Base-by-base conservation (phyloP, 2,797 vertebrate species). In the Crocodylus rhombifer region DNA sequence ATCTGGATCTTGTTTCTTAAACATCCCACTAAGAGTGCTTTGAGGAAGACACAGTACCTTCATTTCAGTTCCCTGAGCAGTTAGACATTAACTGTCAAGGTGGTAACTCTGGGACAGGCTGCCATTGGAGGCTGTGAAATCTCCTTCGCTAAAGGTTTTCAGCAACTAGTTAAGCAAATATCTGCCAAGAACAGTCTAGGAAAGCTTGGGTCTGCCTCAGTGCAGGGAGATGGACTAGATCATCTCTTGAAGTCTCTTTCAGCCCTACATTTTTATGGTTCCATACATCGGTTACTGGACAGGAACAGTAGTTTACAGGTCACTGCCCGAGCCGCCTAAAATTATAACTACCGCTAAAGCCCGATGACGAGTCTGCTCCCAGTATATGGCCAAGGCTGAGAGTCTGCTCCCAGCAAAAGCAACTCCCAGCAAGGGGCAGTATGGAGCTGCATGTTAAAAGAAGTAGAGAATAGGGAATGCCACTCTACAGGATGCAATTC, bases 381-480 rank as follows among this genome's bases (percentile, higher is more conserved):
- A 25, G 69, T 15, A 26, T 28, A n/a, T 64, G 33, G 33, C 2
- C 60, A 42, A 69, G 30, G 63, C 6, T 82, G 33, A 80, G 11
- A 76, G 13, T 61, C 65, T 77, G 62, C 28, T 8, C 64, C 13
- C 58, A 77, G 8, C 55, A 11, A 51, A 51, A 51, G 10, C 42
- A 51, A 3, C 42, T 51, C 42, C 42, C 42, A 30, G 64, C 64
- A 65, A 65, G n/a, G 28, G 30, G 10, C 18, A 69, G 11, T 2
- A 17, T 1, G 23, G 9, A 82, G 36, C n/a, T 63, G 33, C 0
- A 2, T 10, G 16, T 57, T 0, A 0, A 11, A 33, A 84, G 28
- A 26, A 28, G 64, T 36, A 89, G 61, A n/a, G 67, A 56, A 33
- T 82, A 58, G 33, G 25, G 6, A 21, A 1, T 73, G 36, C 51